Evolutionary conservation across 2,797 vertebrate species (phyloP), one percentile per base, ranked within the genome.

Genomic region (Phrynocephalus guinanensis): DNA sequence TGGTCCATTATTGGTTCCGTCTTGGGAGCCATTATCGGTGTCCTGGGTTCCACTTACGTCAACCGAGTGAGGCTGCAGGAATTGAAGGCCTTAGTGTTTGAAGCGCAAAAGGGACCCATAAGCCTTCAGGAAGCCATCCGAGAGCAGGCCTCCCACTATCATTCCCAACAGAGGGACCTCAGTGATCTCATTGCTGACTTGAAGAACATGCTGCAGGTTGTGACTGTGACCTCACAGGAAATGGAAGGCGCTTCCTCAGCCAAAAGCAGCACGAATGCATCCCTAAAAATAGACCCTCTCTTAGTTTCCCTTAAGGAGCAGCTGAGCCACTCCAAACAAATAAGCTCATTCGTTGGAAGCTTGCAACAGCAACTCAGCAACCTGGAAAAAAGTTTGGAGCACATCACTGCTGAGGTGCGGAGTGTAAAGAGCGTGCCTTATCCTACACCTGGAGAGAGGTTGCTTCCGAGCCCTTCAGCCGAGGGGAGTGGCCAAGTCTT

Each of bases 1-100:
- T 99, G 99, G 99, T 99, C 99, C 50, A 85, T 99, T 91, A 97
- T 99, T 0, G 99, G 99, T 73, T 99, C 99, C 0, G 97, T 99
- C 20, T 95, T 99, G 10, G 99, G 99, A 3, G 98, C 99, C 6
- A 70, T 99, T 90, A 99, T 99, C 2, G 99, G 99, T 1, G 98
- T 99, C 92, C 97, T 99, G 94, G 99, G 99, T 30, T 99, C 99
- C 0, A 99, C 99, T 0, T 99, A 99, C 0, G 84, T 99, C 90
- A 99, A 99, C 94, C 97, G 98, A 0, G 98, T 99, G 5, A 97
- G 99, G 67, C 96, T 99, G 20, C 96, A 99, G 95, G 99, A 99
- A 94, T 94, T 99, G 68, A 99, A 98, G 95, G 96, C 87, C 86
- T 95, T 99, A 81, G 96, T 99, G 71, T 96, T 99, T 88, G 98